phyloP scores from a whole-genome alignment of 92 coral and sea anemone species.

The Heteractis magnifica region DNA sequence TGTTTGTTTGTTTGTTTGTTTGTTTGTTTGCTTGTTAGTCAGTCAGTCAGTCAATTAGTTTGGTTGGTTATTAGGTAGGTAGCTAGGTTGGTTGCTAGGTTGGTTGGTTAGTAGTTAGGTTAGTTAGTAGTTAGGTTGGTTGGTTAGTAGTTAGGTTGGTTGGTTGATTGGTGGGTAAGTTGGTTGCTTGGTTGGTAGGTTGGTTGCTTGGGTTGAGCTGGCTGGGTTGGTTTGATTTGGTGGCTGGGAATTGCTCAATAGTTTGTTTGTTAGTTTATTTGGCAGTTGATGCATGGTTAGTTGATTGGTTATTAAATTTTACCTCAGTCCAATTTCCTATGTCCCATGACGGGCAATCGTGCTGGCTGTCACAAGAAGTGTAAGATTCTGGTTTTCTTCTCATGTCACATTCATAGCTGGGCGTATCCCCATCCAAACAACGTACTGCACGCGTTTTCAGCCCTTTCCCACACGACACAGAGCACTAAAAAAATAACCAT shows the following conservation, averaged over 20 bases:
- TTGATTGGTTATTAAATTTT: neutral
- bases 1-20: neutral
- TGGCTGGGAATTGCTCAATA: neutral
- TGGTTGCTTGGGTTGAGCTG: neutral
- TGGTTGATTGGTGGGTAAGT: neutral
- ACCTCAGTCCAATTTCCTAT: constrained; percentile 48
- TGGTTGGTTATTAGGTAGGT: neutral
- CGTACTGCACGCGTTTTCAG: constrained; percentile 45
- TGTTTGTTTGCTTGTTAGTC: neutral
- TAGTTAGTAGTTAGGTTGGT: neutral
- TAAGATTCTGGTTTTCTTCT: constrained; percentile 13
- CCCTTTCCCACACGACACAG: constrained; percentile 66
- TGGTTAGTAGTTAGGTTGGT: neutral
- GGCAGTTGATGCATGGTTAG: neutral
- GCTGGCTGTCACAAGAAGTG: constrained; percentile 2
- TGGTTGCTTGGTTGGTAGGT: neutral
- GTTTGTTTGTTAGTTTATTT: no score
- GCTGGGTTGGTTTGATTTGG: neutral
- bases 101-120: neutral
- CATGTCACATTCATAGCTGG: constrained; percentile 30
- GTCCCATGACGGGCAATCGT: constrained; percentile 36
- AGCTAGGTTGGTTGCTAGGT: neutral
- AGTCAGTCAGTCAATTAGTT: neutral
- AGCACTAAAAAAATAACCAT: constrained; percentile 42
- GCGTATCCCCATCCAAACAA: constrained; percentile 27